Conservation (phyloP, 2,113 vertebrate genomes). For the Peromyscus californicus region DNA sequence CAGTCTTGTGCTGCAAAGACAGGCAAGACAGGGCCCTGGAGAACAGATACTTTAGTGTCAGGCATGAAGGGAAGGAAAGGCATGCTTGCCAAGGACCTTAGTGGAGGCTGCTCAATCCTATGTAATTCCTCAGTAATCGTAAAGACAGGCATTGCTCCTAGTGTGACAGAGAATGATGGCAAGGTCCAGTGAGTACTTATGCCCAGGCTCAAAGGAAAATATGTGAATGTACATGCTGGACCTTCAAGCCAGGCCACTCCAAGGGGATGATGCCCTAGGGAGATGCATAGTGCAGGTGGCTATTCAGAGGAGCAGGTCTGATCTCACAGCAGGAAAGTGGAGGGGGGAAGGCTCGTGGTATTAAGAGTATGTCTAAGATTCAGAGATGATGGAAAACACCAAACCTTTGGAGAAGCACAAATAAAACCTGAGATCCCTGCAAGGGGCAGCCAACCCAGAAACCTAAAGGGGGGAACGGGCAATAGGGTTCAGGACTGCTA, state of each 20-base stretch:
- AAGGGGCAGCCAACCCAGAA: background rate
- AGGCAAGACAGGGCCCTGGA: rapidly evolving
- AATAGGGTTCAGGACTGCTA: background rate
- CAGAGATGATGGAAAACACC: background rate
- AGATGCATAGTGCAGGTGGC: rapidly evolving
- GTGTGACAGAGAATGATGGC: background rate
- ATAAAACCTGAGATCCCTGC: background rate
- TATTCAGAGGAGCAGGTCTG: background rate
- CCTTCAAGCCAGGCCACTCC: rapidly evolving
- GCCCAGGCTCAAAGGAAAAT: background rate
- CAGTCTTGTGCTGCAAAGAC: rapidly evolving
- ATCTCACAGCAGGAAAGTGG: background rate
- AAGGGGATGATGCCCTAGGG: too few species aligned
- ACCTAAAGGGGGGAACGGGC: too few species aligned
- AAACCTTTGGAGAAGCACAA: background rate
- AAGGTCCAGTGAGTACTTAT: background rate
- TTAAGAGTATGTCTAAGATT: background rate
- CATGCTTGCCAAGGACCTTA: rapidly evolving
- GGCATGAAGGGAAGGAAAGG: background rate
- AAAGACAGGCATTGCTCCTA: background rate
- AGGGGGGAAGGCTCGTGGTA: background rate
- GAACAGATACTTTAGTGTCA: background rate
- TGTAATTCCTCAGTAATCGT: rapidly evolving
- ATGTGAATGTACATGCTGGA: too few species aligned
- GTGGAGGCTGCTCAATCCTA: background rate